phyloP scores from a whole-genome alignment of 2,888 invertebrate genomes.

The Himalopsyche kuldschensis region DNA sequence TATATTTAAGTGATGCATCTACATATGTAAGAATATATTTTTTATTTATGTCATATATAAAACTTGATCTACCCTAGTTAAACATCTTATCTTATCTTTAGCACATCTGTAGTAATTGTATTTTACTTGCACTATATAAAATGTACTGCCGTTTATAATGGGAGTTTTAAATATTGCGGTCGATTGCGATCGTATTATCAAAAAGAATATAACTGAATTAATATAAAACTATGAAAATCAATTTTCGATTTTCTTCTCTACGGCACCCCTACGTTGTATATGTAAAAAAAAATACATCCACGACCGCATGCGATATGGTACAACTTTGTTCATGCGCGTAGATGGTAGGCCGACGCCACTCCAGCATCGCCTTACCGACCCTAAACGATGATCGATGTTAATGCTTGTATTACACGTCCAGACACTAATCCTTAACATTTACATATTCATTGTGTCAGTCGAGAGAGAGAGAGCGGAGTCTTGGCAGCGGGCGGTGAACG shows the following conservation, averaged over 20 bases:
- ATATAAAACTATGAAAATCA: not conserved
- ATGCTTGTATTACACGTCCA: slow-evolving; percentile 40
- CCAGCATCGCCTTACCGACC: slow-evolving; percentile 14
- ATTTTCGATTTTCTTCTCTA: not conserved
- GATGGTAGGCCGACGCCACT: not conserved
- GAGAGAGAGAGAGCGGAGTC: slow-evolving; percentile 22
- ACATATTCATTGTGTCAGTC: slow-evolving; percentile 39
- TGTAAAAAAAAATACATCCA: not conserved
- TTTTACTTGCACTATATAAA: too few relatives aligned
- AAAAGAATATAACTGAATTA: too few relatives aligned
- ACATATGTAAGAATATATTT: too few relatives aligned
- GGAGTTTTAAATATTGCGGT: too few relatives aligned
- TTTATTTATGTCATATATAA: too few relatives aligned
- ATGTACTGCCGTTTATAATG: too few relatives aligned
- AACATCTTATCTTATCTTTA: too few relatives aligned
- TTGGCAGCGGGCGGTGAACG: not conserved
- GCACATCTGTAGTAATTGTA: too few relatives aligned
- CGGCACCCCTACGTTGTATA: not conserved
- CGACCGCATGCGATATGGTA: not conserved
- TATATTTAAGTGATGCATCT: too few relatives aligned
- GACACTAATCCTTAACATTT: slow-evolving; percentile 39
- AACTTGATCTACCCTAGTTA: too few relatives aligned
- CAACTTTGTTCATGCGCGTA: not conserved
- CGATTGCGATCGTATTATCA: too few relatives aligned
- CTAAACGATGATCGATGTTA: slow-evolving; percentile 40